Conservation (phyloP, 2,113 vertebrate species). For the Macroglossus sobrinus region DNA sequence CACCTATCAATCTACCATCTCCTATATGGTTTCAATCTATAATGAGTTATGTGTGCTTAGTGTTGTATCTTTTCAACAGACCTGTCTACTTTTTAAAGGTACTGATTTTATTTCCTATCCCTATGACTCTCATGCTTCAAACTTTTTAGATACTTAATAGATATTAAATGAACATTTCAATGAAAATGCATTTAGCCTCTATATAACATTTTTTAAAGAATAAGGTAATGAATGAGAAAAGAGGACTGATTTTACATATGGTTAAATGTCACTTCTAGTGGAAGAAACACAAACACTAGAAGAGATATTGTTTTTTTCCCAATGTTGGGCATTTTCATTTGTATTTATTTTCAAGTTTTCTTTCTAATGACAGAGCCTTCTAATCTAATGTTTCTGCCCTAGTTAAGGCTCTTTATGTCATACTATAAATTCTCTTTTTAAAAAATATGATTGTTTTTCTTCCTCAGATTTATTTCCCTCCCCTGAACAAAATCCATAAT, state of each 20-base stretch:
- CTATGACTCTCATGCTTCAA: not conserved
- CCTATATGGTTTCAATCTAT: not conserved
- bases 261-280: not conserved
- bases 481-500: not conserved
- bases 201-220: not conserved
- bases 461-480: not conserved
- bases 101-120: not conserved
- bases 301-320: not conserved
- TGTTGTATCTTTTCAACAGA: not conserved
- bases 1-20: not conserved
- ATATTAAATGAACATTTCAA: not conserved
- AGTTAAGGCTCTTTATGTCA: not conserved
- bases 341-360: not conserved
- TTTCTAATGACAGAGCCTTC: not conserved
- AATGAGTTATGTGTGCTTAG: not conserved
- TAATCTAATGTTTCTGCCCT: not conserved
- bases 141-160: not conserved
- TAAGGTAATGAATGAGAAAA: not conserved
- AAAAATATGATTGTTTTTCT: not conserved
- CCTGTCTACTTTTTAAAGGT: not conserved
- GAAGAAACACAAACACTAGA: too few relatives aligned
- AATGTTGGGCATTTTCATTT: not conserved
- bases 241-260: not conserved
- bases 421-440: not conserved
- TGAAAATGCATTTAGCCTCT: not conserved